phyloP scores from a whole-genome alignment of 2,113 vertebrate genomes.

The Dromas ardeola region DNA sequence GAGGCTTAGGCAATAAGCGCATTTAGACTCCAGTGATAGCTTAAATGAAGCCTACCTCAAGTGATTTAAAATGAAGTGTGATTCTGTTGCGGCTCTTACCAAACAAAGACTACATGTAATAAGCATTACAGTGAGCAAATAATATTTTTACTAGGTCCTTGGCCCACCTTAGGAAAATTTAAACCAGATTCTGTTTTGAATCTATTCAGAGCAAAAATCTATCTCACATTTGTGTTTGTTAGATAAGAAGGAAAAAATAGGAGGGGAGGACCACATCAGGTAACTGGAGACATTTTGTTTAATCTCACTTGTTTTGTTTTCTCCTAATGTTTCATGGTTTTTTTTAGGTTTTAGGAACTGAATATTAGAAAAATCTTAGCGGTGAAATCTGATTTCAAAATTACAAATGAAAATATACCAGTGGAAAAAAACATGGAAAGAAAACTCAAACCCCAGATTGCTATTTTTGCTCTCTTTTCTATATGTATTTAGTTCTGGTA shows the following conservation, averaged over 20 bases:
- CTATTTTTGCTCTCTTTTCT: not conserved
- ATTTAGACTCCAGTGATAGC: not conserved
- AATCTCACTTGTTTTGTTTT: not conserved
- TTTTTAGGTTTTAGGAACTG: not conserved
- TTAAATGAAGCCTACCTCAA: not conserved
- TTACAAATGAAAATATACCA: not conserved
- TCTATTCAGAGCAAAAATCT: not conserved
- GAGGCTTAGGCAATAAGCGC: not conserved
- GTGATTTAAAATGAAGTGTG: not conserved
- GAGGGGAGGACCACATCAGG: not conserved
- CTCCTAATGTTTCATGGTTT: not conserved
- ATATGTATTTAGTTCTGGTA: not conserved
- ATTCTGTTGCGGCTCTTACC: not conserved
- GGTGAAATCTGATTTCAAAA: not conserved
- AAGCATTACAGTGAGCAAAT: not conserved
- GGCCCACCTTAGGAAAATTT: not conserved
- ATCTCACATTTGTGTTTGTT: not conserved
- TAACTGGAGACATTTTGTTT: not conserved
- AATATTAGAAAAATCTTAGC: not conserved
- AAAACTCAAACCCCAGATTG: not conserved
- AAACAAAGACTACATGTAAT: not conserved
- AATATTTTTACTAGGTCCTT: not conserved
- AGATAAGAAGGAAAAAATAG: not conserved
- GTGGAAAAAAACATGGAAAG: not conserved
- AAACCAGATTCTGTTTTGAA: not conserved